Base-by-base conservation (phyloP, 37 sponge, comb jelly and placozoan genomes). In the Ephydatia muelleri region DNA sequence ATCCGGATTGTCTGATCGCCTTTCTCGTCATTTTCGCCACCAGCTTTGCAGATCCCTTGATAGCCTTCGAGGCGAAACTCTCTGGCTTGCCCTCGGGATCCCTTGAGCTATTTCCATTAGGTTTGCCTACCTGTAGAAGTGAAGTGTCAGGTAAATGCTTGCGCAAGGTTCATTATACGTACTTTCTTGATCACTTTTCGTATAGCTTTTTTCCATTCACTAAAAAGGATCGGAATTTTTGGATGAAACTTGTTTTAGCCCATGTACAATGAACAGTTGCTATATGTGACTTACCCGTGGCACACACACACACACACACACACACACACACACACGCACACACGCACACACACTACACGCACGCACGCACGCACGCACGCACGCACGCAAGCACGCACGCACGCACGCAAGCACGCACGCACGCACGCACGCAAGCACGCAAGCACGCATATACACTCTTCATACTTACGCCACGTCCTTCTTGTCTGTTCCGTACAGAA, bases 21-120 rank as follows among this genome's bases (percentile, higher is more conserved):
- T 38, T 68, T n/a, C 76, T 87, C 27, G 68, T 33, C 29, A 87
- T 25, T 78, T 85, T 69, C 0, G 78, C 9, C 0, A 77, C 87
- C 22, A 82, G 13, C 34, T 91, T 91, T 2, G 91, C 65, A 48
- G 80, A 79, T 5, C 67, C 43, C 37, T 67, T 76, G 12, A 81
- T 74, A n/a, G 71, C 73, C 48, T 91, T 91, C 27, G 91, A 91
- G 14, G 68, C 74, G 1, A 31, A 30, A 16, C 77, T 30, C 68
- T 91, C 91, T 32, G 91, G 91, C 36, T 85, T 85, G 23, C 91
- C 91, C 34, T 91, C 91, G n/a, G 77, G 65, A 39, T 91, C 91
- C 27, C 82, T 68, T 39, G 49, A 22, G 48, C 70, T 82, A n/a
- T 85, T 74, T 27, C 49, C 31, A 38, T 67, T 86, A 25, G 91